Evolutionary conservation across 1,140 invertebrate species (phyloP).

Genomic region (Triops cancriformis): DNA sequence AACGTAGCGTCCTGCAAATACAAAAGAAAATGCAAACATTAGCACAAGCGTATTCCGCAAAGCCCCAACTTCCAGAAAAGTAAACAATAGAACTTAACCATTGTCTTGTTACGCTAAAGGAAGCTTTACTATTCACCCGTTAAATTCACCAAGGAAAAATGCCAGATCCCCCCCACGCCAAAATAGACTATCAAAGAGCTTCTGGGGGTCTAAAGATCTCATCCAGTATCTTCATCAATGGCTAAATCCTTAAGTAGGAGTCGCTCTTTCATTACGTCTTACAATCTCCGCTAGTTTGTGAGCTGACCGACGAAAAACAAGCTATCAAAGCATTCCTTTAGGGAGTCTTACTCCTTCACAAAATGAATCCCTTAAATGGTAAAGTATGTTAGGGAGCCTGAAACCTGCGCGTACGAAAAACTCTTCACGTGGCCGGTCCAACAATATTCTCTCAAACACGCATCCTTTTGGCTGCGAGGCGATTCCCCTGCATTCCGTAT

Average conservation of each 20-base stretch:
- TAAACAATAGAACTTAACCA: background rate
- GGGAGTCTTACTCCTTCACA: background rate
- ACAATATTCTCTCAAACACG: background rate
- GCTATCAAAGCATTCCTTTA: background rate
- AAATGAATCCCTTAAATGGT: background rate
- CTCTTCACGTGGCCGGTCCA: background rate
- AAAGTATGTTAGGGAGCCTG: background rate
- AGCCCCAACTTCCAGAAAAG: background rate
- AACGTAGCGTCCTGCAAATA: constrained; percentile 72
- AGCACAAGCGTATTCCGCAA: background rate
- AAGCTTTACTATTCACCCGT: background rate
- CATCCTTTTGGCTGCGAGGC: background rate
- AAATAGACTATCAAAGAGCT: background rate
- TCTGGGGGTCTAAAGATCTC: background rate
- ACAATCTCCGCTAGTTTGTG: background rate
- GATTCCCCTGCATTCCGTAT: background rate
- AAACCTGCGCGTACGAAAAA: background rate
- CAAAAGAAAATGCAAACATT: constrained; percentile 19
- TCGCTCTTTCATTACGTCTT: background rate
- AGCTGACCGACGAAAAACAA: background rate
- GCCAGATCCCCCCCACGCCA: background rate
- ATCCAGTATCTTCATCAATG: background rate
- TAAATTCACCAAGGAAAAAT: background rate
- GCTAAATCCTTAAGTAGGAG: background rate
- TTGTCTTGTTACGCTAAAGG: background rate